Evolutionary conservation across 1,140 invertebrate species (phyloP).

Genomic region (Pachyrhynchus sulphureomaculatus): DNA sequence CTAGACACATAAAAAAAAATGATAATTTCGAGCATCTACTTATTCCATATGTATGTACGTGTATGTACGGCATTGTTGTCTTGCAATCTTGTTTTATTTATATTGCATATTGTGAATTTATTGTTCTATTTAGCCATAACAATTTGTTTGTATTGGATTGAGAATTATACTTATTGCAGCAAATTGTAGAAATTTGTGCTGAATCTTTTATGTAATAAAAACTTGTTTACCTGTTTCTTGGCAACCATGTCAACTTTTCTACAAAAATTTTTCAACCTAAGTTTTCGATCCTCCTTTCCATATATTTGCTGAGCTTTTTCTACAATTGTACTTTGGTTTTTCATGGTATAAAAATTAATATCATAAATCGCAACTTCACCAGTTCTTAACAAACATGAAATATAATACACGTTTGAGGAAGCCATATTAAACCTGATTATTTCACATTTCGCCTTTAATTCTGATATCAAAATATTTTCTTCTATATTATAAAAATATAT

Average conservation of each 20-base stretch:
- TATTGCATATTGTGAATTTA: too few relatives aligned
- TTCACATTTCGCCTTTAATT: constrained; percentile 50
- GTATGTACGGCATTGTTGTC: too few relatives aligned
- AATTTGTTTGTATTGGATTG: too few relatives aligned
- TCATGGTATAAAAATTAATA: constrained; percentile 28
- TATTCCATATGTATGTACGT: too few relatives aligned
- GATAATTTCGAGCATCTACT: too few relatives aligned
- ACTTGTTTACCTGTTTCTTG: background rate
- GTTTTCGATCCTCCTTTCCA: background rate
- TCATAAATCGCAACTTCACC: constrained; percentile 61
- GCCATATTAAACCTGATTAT: constrained; percentile 56
- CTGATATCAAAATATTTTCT: constrained; percentile 51
- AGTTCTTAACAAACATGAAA: constrained; percentile 58
- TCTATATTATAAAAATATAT: constrained; percentile 61
- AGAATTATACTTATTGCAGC: too few relatives aligned
- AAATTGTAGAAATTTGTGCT: too few relatives aligned
- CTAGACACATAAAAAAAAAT: too few relatives aligned
- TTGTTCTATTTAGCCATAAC: too few relatives aligned
- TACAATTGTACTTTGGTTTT: constrained; percentile 23
- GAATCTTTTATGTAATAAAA: too few relatives aligned
- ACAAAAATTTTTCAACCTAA: constrained; percentile 23
- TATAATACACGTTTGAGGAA: constrained; percentile 58
- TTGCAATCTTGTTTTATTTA: too few relatives aligned
- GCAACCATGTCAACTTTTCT: constrained; percentile 4
- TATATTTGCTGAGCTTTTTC: constrained; percentile 22